These are phyloP conservation scores for Eledona agricola DNA, from an alignment of 2,888 invertebrate genomes.

Conservation along the genomic window DNA sequence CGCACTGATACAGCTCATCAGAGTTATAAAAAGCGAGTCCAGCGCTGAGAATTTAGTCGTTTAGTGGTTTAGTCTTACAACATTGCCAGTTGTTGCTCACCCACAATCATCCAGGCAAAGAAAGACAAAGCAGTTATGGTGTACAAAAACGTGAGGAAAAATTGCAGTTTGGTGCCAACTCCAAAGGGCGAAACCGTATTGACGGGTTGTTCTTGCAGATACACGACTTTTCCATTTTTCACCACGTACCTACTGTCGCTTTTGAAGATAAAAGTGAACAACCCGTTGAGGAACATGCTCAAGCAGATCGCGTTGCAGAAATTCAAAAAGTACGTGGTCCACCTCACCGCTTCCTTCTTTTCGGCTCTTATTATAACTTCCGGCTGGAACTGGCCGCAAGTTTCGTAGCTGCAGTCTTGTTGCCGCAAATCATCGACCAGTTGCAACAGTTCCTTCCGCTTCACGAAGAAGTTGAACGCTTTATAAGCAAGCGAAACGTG, in stretches of 20 bases:
- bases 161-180: conserved; percentile 25
- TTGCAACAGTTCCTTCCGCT: conserved; percentile 26
- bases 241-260: conserved; percentile 26
- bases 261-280: conserved; percentile 31
- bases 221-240: conserved; percentile 27
- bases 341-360: conserved; percentile 32
- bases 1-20: conserved; percentile 43
- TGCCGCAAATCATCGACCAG: conserved; percentile 26
- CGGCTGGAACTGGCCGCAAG: conserved; percentile 28
- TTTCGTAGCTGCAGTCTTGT: conserved; percentile 30
- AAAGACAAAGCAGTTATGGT: conserved; percentile 33
- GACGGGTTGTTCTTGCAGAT: conserved; percentile 37
- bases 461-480: conserved; percentile 33
- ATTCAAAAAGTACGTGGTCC: conserved; percentile 35
- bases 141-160: conserved; percentile 35
- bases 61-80: conserved; percentile 2
- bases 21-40: conserved; percentile 42
- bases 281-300: conserved; percentile 32
- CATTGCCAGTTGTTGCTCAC: conserved; percentile 21
- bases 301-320: conserved; percentile 35
- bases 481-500: conserved; percentile 35
- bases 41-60: conserved; percentile 27
- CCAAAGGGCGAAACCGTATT: conserved; percentile 41
- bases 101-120: conserved; percentile 39
- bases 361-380: conserved; percentile 23